Percentiles rank a stretch among this genome's conserved stretches.
phyloP scores from a whole-genome alignment of 2,113 vertebrate genomes.

The Sander vitreus region DNA sequence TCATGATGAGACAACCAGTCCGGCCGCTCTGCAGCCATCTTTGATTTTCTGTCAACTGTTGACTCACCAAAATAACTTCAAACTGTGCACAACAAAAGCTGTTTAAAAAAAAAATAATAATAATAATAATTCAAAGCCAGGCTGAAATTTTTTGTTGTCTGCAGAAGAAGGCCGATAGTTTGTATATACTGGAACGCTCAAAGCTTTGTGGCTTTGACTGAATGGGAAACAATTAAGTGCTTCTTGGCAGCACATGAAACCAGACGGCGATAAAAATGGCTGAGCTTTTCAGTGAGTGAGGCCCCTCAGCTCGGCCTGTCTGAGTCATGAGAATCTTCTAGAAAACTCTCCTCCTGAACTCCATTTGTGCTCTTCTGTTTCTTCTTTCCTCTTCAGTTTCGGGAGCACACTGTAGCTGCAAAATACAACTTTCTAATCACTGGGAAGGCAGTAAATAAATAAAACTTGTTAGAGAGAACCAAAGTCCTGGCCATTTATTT shows the following conservation, averaged over 20 bases:
- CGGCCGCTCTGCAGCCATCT: constrained; percentile 44
- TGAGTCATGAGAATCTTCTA: constrained; percentile 49
- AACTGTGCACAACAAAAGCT: constrained; percentile 34
- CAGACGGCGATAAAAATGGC: constrained; percentile 62
- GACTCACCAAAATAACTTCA: constrained; percentile 50
- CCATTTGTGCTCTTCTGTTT: neutral
- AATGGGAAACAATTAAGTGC: constrained; percentile 71
- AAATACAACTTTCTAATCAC: neutral
- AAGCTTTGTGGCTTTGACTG: constrained; percentile 64
- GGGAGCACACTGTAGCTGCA: neutral
- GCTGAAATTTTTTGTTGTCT: constrained; percentile 60
- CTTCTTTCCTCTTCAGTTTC: neutral
- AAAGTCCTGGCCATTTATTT: neutral
- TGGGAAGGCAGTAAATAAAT: neutral
- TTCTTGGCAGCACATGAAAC: constrained; percentile 67
- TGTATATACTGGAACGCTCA: constrained; percentile 56
- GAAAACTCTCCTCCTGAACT: constrained; percentile 19
- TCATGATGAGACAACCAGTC: constrained; percentile 18
- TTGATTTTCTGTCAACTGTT: constrained; percentile 40
- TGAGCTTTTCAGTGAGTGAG: constrained; percentile 46
- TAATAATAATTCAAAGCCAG: constrained; percentile 17
- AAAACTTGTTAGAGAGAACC: neutral
- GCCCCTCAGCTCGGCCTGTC: constrained; percentile 33
- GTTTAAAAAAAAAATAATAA: neutral
- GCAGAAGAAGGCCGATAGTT: constrained; percentile 29